phyloP scores from a whole-genome alignment of 2,113 vertebrate species.

The Rhegmatorhina hoffmannsi region DNA sequence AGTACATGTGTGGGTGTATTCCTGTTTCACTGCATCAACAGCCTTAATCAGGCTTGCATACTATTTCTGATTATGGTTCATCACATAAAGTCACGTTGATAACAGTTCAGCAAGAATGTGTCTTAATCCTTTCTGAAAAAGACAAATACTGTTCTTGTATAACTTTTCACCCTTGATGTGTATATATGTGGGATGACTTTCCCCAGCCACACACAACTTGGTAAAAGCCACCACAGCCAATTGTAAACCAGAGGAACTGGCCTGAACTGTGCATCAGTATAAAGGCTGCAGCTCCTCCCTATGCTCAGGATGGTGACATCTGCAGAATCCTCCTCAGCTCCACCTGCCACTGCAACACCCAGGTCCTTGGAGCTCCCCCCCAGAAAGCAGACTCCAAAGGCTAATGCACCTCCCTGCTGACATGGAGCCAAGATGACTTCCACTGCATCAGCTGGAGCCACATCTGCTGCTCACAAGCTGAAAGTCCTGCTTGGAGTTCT shows the following conservation, averaged over 20 bases:
- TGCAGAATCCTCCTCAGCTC: background rate
- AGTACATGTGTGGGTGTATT: slow-evolving; percentile 50
- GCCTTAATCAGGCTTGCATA: slow-evolving; percentile 41
- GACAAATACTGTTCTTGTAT: background rate
- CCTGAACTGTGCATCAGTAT: rapidly evolving
- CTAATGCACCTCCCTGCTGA: background rate
- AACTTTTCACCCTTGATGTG: background rate
- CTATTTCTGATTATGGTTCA: slow-evolving; percentile 45
- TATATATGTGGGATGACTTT: background rate
- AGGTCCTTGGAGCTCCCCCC: background rate
- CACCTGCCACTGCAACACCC: background rate
- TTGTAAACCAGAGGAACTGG: rapidly evolving
- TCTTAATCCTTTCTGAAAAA: background rate
- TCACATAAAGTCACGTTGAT: slow-evolving; percentile 46
- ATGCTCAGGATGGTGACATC: rapidly evolving
- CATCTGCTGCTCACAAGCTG: background rate
- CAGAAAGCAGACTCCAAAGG: background rate
- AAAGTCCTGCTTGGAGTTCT: background rate
- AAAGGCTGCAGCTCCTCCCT: rapidly evolving
- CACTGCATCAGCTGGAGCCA: background rate
- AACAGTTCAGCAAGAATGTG: background rate
- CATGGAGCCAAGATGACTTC: rapidly evolving
- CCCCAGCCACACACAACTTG: rapidly evolving
- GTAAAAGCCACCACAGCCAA: background rate
- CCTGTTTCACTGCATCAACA: slow-evolving; percentile 14